Evolutionary conservation across 2,113 vertebrate species (phyloP).

Genomic region (Varanus komodoensis): DNA sequence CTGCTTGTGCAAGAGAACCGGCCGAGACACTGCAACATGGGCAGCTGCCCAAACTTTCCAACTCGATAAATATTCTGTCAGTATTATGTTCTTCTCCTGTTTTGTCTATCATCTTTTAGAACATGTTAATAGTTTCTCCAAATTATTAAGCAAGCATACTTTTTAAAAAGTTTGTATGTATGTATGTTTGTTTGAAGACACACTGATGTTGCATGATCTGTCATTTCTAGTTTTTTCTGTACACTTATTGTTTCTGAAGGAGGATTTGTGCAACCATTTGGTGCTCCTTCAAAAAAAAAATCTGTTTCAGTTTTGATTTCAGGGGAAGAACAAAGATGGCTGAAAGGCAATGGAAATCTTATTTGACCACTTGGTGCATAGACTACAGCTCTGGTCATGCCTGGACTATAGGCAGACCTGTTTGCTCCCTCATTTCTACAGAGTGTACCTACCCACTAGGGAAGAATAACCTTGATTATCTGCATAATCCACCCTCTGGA

Average conservation of each 20-base stretch:
- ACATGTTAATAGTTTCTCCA: slow-evolving; percentile 63
- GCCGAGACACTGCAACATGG: too few relatives aligned
- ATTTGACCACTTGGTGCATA: not conserved
- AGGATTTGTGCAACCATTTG: not conserved
- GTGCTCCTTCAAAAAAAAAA: too few relatives aligned
- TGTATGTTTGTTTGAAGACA: not conserved
- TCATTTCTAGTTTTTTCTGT: not conserved
- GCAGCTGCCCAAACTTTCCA: slow-evolving; percentile 8
- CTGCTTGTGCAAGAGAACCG: too few relatives aligned
- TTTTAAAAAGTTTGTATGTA: not conserved
- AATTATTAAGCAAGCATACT: slow-evolving; percentile 67
- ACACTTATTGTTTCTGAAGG: not conserved
- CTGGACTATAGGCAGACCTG: not conserved
- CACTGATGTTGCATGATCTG: not conserved
- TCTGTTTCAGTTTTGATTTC: not conserved
- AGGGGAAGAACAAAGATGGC: not conserved
- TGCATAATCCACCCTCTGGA: not conserved
- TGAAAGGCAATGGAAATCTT: not conserved
- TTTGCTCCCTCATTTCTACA: not conserved
- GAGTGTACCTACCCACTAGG: not conserved
- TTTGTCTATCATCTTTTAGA: slow-evolving; percentile 55
- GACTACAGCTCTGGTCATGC: not conserved
- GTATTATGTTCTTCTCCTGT: slow-evolving; percentile 63
- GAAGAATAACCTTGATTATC: not conserved
- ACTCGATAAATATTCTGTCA: slow-evolving; percentile 68